These are phyloP conservation scores for Caenorhabditis drosophilae DNA, from an alignment of 2,888 invertebrate genomes.

Conservation along the genomic window DNA sequence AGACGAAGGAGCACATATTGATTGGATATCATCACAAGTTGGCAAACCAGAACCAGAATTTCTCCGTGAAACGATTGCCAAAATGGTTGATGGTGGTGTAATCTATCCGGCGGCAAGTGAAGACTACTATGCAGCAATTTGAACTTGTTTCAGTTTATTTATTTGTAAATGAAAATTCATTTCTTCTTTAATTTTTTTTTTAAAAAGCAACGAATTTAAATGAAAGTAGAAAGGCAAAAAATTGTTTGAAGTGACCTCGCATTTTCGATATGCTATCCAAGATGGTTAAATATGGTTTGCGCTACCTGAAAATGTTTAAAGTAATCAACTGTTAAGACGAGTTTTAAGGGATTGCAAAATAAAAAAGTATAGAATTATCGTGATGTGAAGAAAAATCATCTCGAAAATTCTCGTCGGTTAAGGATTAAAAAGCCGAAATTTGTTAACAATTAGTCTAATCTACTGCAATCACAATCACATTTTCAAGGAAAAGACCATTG, in stretches of 20 bases:
- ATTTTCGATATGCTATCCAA: slow-evolving; percentile 11
- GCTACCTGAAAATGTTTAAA: slow-evolving; percentile 36
- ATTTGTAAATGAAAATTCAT: slow-evolving; percentile 6
- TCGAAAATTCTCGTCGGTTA: no score
- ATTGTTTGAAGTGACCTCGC: not conserved
- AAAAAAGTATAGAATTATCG: no score
- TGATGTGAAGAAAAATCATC: no score
- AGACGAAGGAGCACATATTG: slow-evolving; percentile 11
- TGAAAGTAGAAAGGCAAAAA: not conserved
- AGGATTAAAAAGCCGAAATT: not conserved
- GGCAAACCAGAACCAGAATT: not conserved
- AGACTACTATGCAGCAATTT: slow-evolving; percentile 11
- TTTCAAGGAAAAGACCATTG: slow-evolving; percentile 78
- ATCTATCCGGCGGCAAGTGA: slow-evolving; percentile 13
- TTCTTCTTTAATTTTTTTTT: slow-evolving; percentile 1
- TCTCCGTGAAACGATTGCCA: slow-evolving; percentile 2
- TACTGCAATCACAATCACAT: slow-evolving; percentile 47
- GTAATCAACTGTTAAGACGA: no score
- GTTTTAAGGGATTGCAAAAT: no score
- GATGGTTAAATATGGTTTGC: slow-evolving; percentile 35
- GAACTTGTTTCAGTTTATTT: not conserved
- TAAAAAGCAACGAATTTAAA: not conserved
- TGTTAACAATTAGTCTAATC: not conserved
- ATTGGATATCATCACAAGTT: slow-evolving; percentile 13
- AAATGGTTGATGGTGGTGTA: slow-evolving; percentile 10